These are phyloP conservation scores for Hyles lineata DNA, from an alignment of 2,888 invertebrate species.

Conservation along the genomic window DNA sequence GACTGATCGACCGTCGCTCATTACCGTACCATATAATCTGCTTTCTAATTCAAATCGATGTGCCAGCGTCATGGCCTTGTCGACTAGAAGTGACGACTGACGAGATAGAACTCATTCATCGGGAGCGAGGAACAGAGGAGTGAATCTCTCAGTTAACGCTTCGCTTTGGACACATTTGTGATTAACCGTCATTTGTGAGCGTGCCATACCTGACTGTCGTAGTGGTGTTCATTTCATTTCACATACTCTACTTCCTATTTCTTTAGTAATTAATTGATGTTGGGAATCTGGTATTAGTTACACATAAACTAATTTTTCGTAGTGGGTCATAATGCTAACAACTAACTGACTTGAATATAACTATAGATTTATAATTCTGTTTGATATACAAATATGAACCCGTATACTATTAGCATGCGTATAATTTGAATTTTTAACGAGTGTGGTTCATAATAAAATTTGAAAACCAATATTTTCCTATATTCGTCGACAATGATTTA, in stretches of 20 bases:
- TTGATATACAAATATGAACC: conserved; percentile 1
- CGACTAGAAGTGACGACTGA: conserved; percentile 4
- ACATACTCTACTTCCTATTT: conserved; percentile 38
- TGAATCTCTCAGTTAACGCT: conserved; percentile 64
- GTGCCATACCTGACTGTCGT: conserved; percentile 68
- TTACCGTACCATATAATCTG: conserved; percentile 19
- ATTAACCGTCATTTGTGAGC: conserved; percentile 73
- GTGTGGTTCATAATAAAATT: conserved; percentile 2
- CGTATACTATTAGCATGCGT: not conserved
- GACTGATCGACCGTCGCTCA: not conserved
- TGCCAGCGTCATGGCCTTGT: conserved; percentile 13
- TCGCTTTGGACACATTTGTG: conserved; percentile 66
- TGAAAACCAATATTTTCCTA: not conserved
- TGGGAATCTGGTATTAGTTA: conserved; percentile 15
- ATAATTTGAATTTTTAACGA: conserved; percentile 4
- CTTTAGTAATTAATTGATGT: conserved; percentile 33
- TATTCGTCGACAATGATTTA: not conserved
- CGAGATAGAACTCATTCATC: conserved; percentile 32
- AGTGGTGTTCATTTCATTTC: conserved; percentile 40
- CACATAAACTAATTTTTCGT: conserved; percentile 6
- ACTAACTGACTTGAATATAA: not conserved
- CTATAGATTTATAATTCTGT: not conserved
- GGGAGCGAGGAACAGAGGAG: conserved; percentile 52
- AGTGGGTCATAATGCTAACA: not conserved
- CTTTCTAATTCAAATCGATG: conserved; percentile 20